Percentiles rank a stretch among this genome's conserved stretches.
Conservation (phyloP, 2,797 vertebrate genomes). For the Hydrolagus colliei region DNA sequence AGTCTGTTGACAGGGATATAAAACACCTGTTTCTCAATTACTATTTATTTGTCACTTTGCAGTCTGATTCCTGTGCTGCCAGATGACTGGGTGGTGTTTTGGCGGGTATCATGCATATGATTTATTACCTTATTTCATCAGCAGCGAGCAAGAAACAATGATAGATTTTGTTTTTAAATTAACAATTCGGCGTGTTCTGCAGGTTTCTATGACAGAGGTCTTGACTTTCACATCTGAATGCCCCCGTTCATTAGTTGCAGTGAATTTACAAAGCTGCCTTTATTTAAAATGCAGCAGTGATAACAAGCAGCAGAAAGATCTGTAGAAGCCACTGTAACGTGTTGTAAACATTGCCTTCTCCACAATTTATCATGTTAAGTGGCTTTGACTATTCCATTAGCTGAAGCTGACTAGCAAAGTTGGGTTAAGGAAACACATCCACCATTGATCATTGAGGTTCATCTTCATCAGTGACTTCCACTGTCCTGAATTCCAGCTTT, state of each 20-base stretch:
- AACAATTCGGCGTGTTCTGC: conserved; percentile 44
- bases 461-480: not conserved
- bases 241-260: conserved; percentile 40
- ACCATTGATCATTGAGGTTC: not conserved
- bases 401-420: not conserved
- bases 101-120: conserved; percentile 55
- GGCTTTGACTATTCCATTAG: not conserved
- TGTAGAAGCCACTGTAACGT: not conserved
- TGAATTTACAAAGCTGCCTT: conserved; percentile 47
- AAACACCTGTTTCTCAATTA: conserved; percentile 46
- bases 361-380: not conserved
- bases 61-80: conserved; percentile 47
- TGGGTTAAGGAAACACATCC: not conserved
- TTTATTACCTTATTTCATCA: conserved; percentile 66
- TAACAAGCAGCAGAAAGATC: not conserved
- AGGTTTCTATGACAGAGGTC: conserved; percentile 41
- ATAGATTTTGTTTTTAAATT: conserved; percentile 53
- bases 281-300: not conserved
- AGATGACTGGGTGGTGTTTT: conserved; percentile 41
- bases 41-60: conserved; percentile 48
- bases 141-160: conserved; percentile 49
- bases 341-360: not conserved
- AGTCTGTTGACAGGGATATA: conserved; percentile 49
- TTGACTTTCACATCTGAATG: conserved; percentile 41
- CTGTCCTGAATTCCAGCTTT: too few relatives aligned